Evolutionary conservation across 2,113 vertebrate species (phyloP).

Genomic region (Spheniscus mendiculus): DNA sequence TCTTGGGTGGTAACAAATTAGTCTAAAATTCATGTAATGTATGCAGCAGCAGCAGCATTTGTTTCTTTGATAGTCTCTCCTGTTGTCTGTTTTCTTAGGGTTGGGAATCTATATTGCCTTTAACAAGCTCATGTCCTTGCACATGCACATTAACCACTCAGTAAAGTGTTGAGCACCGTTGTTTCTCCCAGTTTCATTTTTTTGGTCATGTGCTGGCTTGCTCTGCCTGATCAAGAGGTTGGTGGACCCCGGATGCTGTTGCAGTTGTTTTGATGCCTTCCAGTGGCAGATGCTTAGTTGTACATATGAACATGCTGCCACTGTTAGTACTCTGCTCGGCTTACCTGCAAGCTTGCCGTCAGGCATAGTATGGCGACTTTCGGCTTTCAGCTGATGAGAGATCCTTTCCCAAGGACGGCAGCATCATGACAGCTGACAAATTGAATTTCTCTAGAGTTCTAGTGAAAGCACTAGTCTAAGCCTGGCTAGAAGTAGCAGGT

Average conservation of each 20-base stretch:
- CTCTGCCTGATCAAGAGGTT: not conserved
- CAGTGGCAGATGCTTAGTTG: not conserved
- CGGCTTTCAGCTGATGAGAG: not conserved
- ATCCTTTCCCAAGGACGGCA: not conserved
- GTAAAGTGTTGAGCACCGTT: not conserved
- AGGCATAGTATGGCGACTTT: not conserved
- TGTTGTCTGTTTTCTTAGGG: not conserved
- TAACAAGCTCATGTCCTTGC: slow-evolving; percentile 36
- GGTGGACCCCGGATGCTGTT: not conserved
- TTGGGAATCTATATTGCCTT: not conserved
- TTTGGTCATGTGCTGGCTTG: not conserved
- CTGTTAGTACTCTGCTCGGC: not conserved
- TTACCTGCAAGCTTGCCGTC: not conserved
- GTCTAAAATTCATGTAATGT: slow-evolving; percentile 10
- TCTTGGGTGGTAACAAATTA: slow-evolving; percentile 17
- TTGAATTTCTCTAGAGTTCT: not conserved
- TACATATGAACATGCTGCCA: not conserved
- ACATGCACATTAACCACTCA: not conserved
- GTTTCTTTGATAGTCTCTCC: slow-evolving; percentile 23
- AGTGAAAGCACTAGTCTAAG: not conserved
- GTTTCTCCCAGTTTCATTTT: not conserved
- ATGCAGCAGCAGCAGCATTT: not conserved
- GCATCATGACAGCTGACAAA: not conserved
- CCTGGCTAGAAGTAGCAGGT: not conserved
- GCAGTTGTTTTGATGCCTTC: not conserved